phyloP scores from a whole-genome alignment of 2,888 invertebrate genomes.

The Rhamnusium bicolor region DNA sequence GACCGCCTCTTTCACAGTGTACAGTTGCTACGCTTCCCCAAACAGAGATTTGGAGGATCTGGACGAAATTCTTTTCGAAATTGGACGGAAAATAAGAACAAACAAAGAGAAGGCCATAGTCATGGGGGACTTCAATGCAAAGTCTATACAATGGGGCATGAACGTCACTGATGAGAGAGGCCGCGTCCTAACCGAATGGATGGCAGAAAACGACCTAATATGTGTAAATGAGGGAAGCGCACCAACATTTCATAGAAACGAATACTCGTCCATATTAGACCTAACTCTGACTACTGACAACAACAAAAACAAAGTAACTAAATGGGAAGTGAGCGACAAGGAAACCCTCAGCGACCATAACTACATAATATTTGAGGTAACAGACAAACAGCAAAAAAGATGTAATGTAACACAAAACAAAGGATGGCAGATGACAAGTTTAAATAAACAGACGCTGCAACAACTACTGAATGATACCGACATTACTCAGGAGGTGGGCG shows the following conservation, averaged over 20 bases:
- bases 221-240: slow-evolving; percentile 29
- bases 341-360: slow-evolving; percentile 47
- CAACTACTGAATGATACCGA: background rate
- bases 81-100: slow-evolving; percentile 18
- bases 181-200: slow-evolving; percentile 32
- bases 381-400: background rate
- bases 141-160: slow-evolving; percentile 48
- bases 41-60: slow-evolving; percentile 37
- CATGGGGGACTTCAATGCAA: slow-evolving; percentile 19
- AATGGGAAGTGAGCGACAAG: slow-evolving; percentile 42
- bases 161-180: slow-evolving; percentile 33
- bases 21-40: slow-evolving; percentile 22
- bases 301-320: background rate
- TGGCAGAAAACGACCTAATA: slow-evolving; percentile 27
- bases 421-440: slow-evolving; percentile 33
- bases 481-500: background rate
- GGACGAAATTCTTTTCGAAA: slow-evolving; percentile 33
- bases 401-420: background rate
- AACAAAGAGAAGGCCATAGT: slow-evolving; percentile 34
- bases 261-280: slow-evolving; percentile 45
- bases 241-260: slow-evolving; percentile 39
- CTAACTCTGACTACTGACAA: slow-evolving; percentile 40
- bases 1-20: background rate
- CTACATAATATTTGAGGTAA: slow-evolving; percentile 41
- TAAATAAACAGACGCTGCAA: slow-evolving; percentile 31